Conservation (phyloP, 2,888 invertebrate species). For the Miltochrista miniata region DNA sequence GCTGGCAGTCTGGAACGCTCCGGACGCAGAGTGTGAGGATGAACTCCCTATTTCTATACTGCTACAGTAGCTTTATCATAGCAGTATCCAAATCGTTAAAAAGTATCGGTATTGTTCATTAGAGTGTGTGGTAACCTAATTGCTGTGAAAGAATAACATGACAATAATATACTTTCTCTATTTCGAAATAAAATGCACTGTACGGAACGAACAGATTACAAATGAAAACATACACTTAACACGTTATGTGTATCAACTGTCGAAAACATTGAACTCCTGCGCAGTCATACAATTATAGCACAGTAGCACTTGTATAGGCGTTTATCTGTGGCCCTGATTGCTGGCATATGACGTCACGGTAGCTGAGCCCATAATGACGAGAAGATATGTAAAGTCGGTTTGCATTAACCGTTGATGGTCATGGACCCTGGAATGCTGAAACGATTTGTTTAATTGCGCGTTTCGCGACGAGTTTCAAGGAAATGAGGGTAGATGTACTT, state of each 20-base stretch:
- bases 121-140: too few relatives aligned
- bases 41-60: too few relatives aligned
- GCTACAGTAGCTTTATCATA: too few relatives aligned
- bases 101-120: too few relatives aligned
- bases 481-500: too few relatives aligned
- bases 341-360: slow-evolving; percentile 28
- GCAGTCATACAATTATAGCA: slow-evolving; percentile 30
- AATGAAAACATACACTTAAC: slow-evolving; percentile 11
- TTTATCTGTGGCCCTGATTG: slow-evolving; percentile 30
- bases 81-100: too few relatives aligned
- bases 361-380: slow-evolving; percentile 29
- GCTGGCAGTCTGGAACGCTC: too few relatives aligned
- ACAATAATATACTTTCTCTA: too few relatives aligned
- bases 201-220: neutral
- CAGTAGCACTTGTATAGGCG: slow-evolving; percentile 27
- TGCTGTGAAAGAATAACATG: too few relatives aligned
- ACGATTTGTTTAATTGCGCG: slow-evolving; percentile 15
- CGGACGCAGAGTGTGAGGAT: too few relatives aligned
- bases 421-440: slow-evolving; percentile 1
- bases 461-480: slow-evolving; percentile 13
- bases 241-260: slow-evolving; percentile 3
- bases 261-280: slow-evolving; percentile 29
- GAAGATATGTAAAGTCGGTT: slow-evolving; percentile 22
- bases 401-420: slow-evolving; percentile 17
- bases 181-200: too few relatives aligned